phyloP scores from a whole-genome alignment of 2,888 invertebrate genomes.

The Hipparchia sbordonii region DNA sequence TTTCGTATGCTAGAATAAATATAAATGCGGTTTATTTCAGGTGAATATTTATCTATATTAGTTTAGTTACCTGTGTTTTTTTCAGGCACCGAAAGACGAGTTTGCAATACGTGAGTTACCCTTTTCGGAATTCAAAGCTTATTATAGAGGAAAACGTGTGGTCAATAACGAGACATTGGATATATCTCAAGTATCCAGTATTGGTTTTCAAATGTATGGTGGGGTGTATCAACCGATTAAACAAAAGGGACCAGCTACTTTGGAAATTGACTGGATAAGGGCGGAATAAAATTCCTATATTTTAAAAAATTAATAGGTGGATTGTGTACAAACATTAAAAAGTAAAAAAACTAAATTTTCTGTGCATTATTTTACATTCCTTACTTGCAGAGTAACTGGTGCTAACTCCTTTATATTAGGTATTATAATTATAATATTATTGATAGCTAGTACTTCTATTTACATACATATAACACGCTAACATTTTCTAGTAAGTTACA shows the following conservation, averaged over 20 bases:
- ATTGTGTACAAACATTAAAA: not conserved
- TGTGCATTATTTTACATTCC: not conserved
- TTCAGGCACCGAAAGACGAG: conserved; percentile 79
- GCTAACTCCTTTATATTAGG: no score
- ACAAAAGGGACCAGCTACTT: conserved; percentile 84
- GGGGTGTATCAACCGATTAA: conserved; percentile 85
- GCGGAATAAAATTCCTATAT: conserved; percentile 54
- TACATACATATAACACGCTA: no score
- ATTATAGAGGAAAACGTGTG: conserved; percentile 83
- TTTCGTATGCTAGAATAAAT: not conserved
- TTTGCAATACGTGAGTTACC: conserved; percentile 80
- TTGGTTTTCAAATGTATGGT: conserved; percentile 86
- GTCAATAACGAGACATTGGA: conserved; percentile 82
- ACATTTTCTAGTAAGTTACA: no score
- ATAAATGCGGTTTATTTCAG: not conserved
- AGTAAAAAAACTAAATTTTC: not conserved
- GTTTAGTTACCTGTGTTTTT: conserved; percentile 35
- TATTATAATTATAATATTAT: no score
- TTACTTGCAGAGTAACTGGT: no score
- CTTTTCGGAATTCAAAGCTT: conserved; percentile 83
- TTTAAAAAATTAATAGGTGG: not conserved
- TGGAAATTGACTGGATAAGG: conserved; percentile 85
- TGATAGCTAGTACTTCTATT: no score
- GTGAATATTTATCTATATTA: not conserved
- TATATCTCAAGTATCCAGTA: conserved; percentile 80